phyloP scores from a whole-genome alignment of 2,113 vertebrate genomes.

The Gymnocephalus cernua region DNA sequence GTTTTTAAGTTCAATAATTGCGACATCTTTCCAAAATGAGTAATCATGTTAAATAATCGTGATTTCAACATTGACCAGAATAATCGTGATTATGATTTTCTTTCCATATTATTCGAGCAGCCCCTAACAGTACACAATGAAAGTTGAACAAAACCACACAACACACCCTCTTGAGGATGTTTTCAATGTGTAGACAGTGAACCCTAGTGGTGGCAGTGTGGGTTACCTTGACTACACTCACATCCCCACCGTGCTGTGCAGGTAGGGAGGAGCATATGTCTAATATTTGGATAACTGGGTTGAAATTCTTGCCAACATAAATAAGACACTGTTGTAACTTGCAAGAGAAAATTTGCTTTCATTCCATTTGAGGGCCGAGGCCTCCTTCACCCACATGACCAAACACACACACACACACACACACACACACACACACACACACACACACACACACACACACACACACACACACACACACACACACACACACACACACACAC shows the following conservation, averaged over 20 bases:
- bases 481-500: too few relatives aligned
- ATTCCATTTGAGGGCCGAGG: constrained; percentile 58
- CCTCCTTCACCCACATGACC: background rate
- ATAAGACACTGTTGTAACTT: constrained; percentile 69
- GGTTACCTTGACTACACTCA: background rate
- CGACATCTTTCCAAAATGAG: too few relatives aligned
- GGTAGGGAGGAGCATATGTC: constrained; percentile 24
- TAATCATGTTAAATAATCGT: too few relatives aligned
- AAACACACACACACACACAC: constrained; percentile 4
- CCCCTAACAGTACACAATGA: background rate
- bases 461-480: background rate
- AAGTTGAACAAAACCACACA: background rate
- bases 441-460: too few relatives aligned
- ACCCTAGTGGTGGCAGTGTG: constrained; percentile 71
- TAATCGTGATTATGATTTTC: too few relatives aligned
- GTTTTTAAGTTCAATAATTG: too few relatives aligned
- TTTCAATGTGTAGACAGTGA: constrained; percentile 60
- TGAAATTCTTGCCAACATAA: constrained; percentile 51
- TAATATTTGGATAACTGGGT: background rate
- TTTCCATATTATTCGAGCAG: too few relatives aligned
- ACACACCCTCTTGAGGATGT: background rate
- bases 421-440: too few relatives aligned
- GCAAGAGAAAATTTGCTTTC: constrained; percentile 43
- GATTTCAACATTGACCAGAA: too few relatives aligned
- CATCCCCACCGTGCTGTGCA: background rate